These are phyloP conservation scores for Watersipora subatra DNA, from an alignment of 1,140 invertebrate species.

Conservation along the genomic window DNA sequence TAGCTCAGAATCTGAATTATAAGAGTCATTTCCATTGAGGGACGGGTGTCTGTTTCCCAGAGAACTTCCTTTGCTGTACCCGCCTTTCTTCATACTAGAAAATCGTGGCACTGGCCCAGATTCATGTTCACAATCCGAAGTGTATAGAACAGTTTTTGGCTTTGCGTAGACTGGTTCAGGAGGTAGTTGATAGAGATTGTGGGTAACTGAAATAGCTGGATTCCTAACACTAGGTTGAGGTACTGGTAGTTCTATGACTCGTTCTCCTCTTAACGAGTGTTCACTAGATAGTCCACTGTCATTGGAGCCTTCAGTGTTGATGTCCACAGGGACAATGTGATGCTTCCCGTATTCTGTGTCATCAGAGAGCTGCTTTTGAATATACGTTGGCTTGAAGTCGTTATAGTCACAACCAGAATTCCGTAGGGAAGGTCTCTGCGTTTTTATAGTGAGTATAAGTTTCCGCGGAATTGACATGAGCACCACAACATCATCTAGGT, in stretches of 20 bases:
- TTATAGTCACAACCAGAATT: background rate
- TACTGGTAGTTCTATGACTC: background rate
- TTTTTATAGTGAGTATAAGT: conserved; percentile 75
- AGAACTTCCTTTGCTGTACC: background rate
- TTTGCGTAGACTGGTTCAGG: background rate
- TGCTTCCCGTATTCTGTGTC: background rate
- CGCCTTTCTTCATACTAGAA: background rate
- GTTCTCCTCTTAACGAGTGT: background rate
- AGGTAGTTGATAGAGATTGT: background rate
- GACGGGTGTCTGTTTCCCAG: background rate
- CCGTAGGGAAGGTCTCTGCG: conserved; percentile 7
- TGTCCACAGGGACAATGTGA: background rate
- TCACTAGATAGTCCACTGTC: conserved; percentile 1
- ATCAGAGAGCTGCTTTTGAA: background rate
- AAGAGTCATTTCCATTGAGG: conserved; percentile 19
- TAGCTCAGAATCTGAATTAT: conserved; percentile 63
- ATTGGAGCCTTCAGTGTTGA: background rate
- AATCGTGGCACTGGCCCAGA: background rate
- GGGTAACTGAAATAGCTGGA: background rate
- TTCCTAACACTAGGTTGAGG: background rate
- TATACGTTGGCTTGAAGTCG: background rate
- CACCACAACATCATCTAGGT: conserved; percentile 93
- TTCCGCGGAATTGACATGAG: conserved; percentile 96
- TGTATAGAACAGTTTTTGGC: background rate
- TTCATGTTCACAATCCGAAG: background rate